Conservation (phyloP, 2,797 vertebrate species). For the Anas bernieri region DNA sequence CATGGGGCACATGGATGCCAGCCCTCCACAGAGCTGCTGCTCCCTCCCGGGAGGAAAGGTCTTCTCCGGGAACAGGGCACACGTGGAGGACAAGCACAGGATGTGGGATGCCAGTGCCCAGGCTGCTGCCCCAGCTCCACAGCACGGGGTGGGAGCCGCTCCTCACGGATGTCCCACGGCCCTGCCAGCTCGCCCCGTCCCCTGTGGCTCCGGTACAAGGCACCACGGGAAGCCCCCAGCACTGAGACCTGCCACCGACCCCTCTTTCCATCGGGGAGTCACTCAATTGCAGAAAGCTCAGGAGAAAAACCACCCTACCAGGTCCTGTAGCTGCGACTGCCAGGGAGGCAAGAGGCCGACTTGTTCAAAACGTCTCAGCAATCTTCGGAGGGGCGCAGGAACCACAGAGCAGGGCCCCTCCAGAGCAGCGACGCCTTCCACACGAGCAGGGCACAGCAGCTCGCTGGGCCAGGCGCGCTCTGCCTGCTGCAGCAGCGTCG, state of each 20-base stretch:
- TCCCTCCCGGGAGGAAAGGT: not conserved
- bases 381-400: not conserved
- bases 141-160: not conserved
- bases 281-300: not conserved
- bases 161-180: not conserved
- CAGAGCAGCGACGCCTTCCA: fast-evolving
- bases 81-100: fast-evolving
- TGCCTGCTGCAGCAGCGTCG: fast-evolving
- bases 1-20: not conserved
- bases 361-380: not conserved
- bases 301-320: constrained; percentile 21
- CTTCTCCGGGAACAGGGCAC: not conserved
- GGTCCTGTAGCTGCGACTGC: not conserved
- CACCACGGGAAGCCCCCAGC: fast-evolving
- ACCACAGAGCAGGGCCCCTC: not conserved
- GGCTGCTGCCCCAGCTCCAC: not conserved
- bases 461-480: not conserved
- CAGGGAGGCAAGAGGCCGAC: not conserved
- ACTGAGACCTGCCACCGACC: fast-evolving
- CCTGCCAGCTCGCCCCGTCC: not conserved
- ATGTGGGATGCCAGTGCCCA: not conserved
- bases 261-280: not conserved
- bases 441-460: fast-evolving
- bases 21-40: not conserved
- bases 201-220: not conserved